Conservation (phyloP, 2,113 vertebrate genomes). For the Eurypyga helias region DNA sequence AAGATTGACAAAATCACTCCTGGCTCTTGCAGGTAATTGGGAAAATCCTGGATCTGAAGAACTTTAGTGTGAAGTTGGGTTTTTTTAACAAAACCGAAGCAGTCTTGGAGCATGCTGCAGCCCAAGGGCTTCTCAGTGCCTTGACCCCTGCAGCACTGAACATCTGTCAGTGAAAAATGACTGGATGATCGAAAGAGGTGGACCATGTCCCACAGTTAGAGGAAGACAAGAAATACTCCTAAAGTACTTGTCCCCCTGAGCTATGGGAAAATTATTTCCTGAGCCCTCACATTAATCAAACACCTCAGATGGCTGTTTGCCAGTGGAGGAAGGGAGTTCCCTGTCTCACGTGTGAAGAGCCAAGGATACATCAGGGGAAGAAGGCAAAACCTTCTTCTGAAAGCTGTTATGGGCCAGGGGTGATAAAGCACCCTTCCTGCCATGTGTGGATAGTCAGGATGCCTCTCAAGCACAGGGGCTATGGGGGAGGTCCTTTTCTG, state of each 20-base stretch:
- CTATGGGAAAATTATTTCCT: background rate
- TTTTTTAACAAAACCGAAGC: background rate
- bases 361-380: background rate
- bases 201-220: background rate
- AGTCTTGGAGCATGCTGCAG: background rate
- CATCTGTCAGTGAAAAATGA: background rate
- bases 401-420: background rate
- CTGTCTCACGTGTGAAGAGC: background rate
- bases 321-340: background rate
- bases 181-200: background rate
- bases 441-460: background rate
- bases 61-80: background rate
- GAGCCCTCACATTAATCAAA: background rate
- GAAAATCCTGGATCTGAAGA: background rate
- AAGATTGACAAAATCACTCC: background rate
- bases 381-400: background rate
- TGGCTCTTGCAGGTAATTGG: background rate
- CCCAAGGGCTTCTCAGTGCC: background rate
- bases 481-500: background rate
- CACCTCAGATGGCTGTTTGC: background rate
- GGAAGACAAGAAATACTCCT: background rate
- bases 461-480: rapidly evolving
- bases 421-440: background rate
- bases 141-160: background rate
- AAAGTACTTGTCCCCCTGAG: background rate